Evolutionary conservation across 1,140 invertebrate genomes (phyloP), one percentile per base, ranked within the genome.

Genomic region (Bradysia coprophila): DNA sequence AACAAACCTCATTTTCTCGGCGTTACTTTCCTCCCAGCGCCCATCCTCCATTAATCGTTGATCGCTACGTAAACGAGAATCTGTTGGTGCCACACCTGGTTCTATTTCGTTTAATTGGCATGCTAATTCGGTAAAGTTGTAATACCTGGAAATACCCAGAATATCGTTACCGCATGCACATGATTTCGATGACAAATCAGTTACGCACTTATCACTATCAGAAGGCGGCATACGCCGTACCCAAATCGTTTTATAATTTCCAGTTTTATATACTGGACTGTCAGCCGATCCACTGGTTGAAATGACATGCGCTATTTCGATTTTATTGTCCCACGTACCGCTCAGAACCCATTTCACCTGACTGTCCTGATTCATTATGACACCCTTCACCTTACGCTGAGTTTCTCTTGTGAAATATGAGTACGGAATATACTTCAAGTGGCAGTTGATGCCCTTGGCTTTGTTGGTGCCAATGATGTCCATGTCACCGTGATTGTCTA

Each of bases 401-500:
- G 79, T 76, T 50, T 98, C 91, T 51, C 90, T 75, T 43, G 89
- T 88, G 62, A 99, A 99, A 66, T 98, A 98, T 38, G 91, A 94
- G 63, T 98, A 98, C 9, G 93, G 88, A 54, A 90, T 81, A 60
- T 88, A 95, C 58, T 95, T 98, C 19, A 99, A 70, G 59, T 91
- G 84, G 62, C 93, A 97, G 57, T 87, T 91, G 53, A 94, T 83
- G 40, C 90, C 90, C 33, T 76, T 75, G 37, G 76, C 77, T 45
- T 87, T 77, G 64, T 94, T 92, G 44, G 69, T 65, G 37, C 73
- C 73, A 21, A 75, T 71, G 46, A 98, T 97, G 56, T 96, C 91
- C 90, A 96, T 97, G 57, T 98, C 94, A 23, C 95, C 96, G 58
- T 95, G 89, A 61, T 98, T 91, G 68, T 98, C 96, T 13, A 99